A percentile compares a stretch with the other conserved stretches of the same genome.
Conservation (phyloP, 2,797 vertebrate species). For the Taenioides sp. region DNA sequence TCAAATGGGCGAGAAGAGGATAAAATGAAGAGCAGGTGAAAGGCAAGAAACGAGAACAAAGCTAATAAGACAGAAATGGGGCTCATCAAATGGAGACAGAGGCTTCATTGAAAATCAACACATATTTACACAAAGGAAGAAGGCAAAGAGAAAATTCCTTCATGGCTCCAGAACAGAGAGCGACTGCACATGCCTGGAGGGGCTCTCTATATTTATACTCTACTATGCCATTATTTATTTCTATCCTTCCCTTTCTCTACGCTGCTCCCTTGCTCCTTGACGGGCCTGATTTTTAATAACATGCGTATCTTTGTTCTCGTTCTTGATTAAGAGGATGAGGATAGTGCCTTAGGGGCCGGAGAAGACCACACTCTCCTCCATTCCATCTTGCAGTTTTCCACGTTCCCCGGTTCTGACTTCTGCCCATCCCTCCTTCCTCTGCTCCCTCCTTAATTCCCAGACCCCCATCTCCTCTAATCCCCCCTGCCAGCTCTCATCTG, state of each 20-base stretch:
- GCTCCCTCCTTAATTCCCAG: slow-evolving; percentile 10
- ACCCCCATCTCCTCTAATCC: slow-evolving; percentile 10
- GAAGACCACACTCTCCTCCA: slow-evolving; percentile 41
- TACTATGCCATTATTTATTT: slow-evolving; percentile 67
- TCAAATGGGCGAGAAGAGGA: slow-evolving; percentile 20
- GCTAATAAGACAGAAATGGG: slow-evolving; percentile 43
- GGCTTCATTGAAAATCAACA: slow-evolving; percentile 54
- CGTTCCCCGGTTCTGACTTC: slow-evolving; percentile 19
- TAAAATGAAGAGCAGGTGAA: slow-evolving; percentile 55
- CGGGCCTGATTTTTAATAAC: slow-evolving; percentile 63
- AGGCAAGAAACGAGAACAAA: slow-evolving; percentile 55
- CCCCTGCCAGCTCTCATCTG: slow-evolving; percentile 17
- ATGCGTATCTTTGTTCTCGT: slow-evolving; percentile 62
- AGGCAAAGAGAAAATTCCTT: slow-evolving; percentile 37
- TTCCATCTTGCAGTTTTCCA: slow-evolving; percentile 34
- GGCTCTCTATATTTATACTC: slow-evolving; percentile 66
- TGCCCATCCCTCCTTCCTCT: slow-evolving; percentile 23
- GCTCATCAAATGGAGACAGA: slow-evolving; percentile 5
- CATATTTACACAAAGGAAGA: slow-evolving; percentile 51
- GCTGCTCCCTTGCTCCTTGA: slow-evolving; percentile 41
- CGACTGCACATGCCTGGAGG: slow-evolving; percentile 56
- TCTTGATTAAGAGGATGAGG: slow-evolving; percentile 63
- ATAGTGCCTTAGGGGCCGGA: slow-evolving; percentile 46
- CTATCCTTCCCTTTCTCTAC: slow-evolving; percentile 38
- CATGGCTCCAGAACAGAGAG: slow-evolving; percentile 41